Evolutionary conservation across 2,113 vertebrate genomes (phyloP).

Genomic region (Otus sunia): DNA sequence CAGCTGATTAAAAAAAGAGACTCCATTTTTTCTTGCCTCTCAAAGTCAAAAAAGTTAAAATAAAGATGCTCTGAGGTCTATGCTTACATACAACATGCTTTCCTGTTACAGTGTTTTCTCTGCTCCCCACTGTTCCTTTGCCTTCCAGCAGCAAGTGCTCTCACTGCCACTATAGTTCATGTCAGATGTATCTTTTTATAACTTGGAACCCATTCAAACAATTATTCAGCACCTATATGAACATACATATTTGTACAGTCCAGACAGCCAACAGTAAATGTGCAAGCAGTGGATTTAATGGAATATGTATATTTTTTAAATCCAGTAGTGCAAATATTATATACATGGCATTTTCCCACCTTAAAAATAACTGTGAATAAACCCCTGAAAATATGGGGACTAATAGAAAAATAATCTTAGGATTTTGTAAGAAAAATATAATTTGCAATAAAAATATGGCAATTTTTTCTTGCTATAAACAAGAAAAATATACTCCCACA

Average conservation of each 20-base stretch:
- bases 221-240: neutral
- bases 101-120: neutral
- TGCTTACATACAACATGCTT: neutral
- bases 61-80: neutral
- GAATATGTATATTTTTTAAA: neutral
- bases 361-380: neutral
- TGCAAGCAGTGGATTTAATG: neutral
- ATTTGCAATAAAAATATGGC: neutral
- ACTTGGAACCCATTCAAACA: no score
- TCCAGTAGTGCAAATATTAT: neutral
- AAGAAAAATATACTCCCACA: neutral
- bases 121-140: neutral
- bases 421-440: constrained; percentile 4
- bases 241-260: neutral
- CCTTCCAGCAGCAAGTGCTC: neutral
- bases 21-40: neutral
- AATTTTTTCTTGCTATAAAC: neutral
- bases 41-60: neutral
- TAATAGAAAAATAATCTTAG: neutral
- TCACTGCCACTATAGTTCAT: neutral
- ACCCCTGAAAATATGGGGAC: neutral
- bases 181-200: neutral
- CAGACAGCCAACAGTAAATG: neutral
- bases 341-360: neutral
- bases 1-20: neutral